Base-by-base conservation (phyloP, 2,888 invertebrate species). In the Tortricodes alternella region DNA sequence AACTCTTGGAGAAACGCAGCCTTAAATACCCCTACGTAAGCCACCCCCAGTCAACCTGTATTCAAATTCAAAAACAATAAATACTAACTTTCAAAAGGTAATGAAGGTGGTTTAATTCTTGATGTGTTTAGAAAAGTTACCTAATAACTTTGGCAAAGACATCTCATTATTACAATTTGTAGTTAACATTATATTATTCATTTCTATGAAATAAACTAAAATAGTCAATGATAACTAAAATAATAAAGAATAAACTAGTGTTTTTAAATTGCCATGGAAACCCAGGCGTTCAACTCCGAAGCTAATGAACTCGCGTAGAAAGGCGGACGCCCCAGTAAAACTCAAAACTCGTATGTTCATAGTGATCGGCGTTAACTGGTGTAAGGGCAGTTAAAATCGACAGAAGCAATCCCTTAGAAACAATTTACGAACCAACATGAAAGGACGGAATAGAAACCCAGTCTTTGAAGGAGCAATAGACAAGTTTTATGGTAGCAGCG, bases 371-470 rank as follows among this genome's bases (percentile, higher is more conserved):
- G 68, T 72, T 70, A 65, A 72, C 68, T 67, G 65, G 67, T 64
- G 72, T 70, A 70, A 74, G 74, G 70, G 70, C 71, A 70, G 73
- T 74, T 80, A 75, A 79, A 80, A 80, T 76, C 72, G 74, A 71
- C 74, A 23, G 32, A 60, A 65, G 68, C 68, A 71, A 68, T 66
- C 71, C 71, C 73, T 74, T 76, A 76, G 77, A 79, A 75, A 71
- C 73, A 73, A 78, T 81, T 82, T 80, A 84, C 78, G 76, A 82
- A 71, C 76, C 68, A 64, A 64, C 71, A 71, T 77, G 76, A 78
- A 73, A 75, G 70, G 73, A 74, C 76, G 71, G 76, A 76, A 76
- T 77, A 41, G 32, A 34, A 43, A 43, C 24, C 70, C 66, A 66
- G 68, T 62, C 67, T 78, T 76, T 73, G 73, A 74, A 70, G 68